Conservation (phyloP, 2,113 vertebrate genomes). For the Acanthochromis polyacanthus region DNA sequence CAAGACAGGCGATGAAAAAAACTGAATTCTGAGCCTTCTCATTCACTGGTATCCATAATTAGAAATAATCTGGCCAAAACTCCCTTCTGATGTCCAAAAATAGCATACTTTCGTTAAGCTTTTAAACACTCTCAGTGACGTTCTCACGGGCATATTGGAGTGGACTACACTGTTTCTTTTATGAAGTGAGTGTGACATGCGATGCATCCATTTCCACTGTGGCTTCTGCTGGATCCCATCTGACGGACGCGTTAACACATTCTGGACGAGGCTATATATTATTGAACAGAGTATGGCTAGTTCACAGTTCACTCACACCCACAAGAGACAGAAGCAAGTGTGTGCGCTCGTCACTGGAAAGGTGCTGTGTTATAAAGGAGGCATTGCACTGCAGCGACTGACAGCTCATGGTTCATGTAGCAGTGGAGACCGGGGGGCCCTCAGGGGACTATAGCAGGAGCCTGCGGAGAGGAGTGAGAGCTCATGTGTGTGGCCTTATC, state of each 20-base stretch:
- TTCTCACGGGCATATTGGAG: conserved; percentile 4
- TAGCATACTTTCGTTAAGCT: conserved; percentile 17
- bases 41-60: conserved; percentile 43
- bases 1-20: conserved; percentile 7
- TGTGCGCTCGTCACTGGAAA: conserved; percentile 15
- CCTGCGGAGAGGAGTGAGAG: not conserved
- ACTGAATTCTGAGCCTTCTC: not conserved
- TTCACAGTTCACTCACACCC: conserved; percentile 30
- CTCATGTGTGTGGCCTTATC: conserved; percentile 22
- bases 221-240: conserved; percentile 7
- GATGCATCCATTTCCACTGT: conserved; percentile 20
- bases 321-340: conserved; percentile 6
- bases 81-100: conserved; percentile 38
- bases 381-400: conserved; percentile 33
- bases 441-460: conserved; percentile 2
- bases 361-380: conserved; percentile 34
- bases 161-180: conserved; percentile 10
- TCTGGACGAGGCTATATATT: conserved; percentile 27
- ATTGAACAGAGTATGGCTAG: conserved; percentile 27
- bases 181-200: conserved; percentile 30
- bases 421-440: conserved; percentile 34
- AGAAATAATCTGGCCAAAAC: conserved; percentile 31
- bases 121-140: not conserved
- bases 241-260: conserved; percentile 22
- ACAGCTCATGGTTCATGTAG: conserved; percentile 65